Evolutionary conservation across 2,797 vertebrate species (phyloP), one percentile per base, ranked within the genome.

Genomic region (Halcyon badia): DNA sequence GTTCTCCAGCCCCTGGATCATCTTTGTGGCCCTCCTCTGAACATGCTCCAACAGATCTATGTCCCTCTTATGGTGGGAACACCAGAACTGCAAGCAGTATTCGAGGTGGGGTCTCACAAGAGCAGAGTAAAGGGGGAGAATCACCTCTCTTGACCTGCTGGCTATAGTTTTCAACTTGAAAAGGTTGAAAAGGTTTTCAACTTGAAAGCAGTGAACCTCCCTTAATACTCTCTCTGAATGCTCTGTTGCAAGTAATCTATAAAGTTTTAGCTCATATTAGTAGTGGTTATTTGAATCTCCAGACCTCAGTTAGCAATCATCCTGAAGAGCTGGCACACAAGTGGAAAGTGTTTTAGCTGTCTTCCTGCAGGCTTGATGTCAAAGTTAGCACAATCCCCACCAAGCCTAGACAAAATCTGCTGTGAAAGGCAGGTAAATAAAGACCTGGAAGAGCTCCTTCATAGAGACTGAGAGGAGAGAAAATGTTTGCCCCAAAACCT

Each of bases 391-490:
- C 85, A 68, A 87, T 92, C 64, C 65, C 25, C 83, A 82, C 46
- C 89, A 83, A 87, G 65, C 61, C 82, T 83, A 69, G 90, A 46
- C 93, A 97, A 95, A 91, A 54, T 84, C 58, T 85, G 44, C 83
- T 80, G n/a, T 92, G 81, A 85, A 93, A 89, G n/a, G 65, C 80
- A 92, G 90, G 68, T 69, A 95, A 95, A 94, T 39, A 94, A 92
- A 92, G 94, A 84, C n/a, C 68, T 96, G 79, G 72, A 91, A 87
- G 62, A 66, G 37, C 37, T 80, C 46, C 84, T 95, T 80, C n/a
- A n/a, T 1, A 83, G 56, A 66, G 75, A 30, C 0, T 80, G 71
- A 94, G 71, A 84, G 51, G 46, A 87, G 88, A 94, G 76, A 80
- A 89, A 73, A 24, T 80, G 83, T 92, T 95, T 97, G 78, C 60